Evolutionary conservation across 1,140 invertebrate genomes (phyloP).

Genomic region (Chelonus insularis): DNA sequence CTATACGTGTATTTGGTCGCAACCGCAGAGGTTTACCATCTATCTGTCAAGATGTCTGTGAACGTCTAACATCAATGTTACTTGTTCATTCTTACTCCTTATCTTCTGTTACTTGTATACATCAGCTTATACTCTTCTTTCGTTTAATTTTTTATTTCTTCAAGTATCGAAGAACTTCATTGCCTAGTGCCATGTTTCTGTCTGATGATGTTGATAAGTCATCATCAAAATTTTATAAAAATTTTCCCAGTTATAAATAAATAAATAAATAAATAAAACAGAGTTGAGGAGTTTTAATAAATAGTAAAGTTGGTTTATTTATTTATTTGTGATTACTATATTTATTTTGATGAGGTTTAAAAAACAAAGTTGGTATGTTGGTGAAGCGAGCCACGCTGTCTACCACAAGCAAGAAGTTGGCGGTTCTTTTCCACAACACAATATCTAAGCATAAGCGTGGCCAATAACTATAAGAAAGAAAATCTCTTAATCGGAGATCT

Average conservation of each 20-base stretch:
- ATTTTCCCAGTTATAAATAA: too few species aligned
- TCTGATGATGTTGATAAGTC: too few species aligned
- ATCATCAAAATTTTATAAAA: too few species aligned
- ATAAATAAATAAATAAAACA: too few species aligned
- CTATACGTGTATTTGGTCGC: conserved; percentile 42
- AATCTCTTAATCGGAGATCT: conserved; percentile 49
- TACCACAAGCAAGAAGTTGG: conserved; percentile 29
- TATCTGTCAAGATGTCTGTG: conserved; percentile 38
- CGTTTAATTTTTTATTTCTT: too few species aligned
- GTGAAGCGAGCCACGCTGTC: conserved; percentile 10
- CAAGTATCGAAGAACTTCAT: too few species aligned
- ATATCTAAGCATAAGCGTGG: conserved; percentile 4
- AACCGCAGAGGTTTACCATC: conserved; percentile 52
- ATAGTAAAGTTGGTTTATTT: too few species aligned
- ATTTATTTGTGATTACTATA: background rate
- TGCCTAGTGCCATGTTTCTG: too few species aligned
- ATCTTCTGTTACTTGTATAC: background rate
- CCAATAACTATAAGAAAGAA: conserved; percentile 42
- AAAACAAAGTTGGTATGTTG: background rate
- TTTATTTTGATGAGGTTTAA: background rate
- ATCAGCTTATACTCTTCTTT: too few species aligned
- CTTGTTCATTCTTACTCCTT: conserved; percentile 4
- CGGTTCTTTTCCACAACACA: background rate
- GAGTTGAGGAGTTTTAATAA: too few species aligned
- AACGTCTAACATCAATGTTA: background rate